Base-by-base conservation (phyloP, 2,888 invertebrate species). In the Camponotus fellah region DNA sequence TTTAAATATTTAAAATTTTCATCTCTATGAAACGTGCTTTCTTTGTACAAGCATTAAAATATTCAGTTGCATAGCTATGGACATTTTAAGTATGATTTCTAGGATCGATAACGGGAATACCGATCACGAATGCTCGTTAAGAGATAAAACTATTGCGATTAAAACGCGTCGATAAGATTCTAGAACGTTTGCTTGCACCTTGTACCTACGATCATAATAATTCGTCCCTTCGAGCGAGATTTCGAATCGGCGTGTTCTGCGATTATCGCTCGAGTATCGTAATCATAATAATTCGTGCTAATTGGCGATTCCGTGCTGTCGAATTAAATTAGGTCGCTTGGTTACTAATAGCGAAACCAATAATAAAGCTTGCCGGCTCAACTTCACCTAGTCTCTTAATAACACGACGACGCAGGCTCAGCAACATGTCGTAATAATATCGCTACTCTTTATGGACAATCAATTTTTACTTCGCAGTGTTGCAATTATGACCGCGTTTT, bases 91-190 rank as follows among this genome's bases (percentile, higher is more conserved):
- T 88, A 74, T 87, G 90, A 90, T 89, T 88, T 83, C 84, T 85
- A 74, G 82, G 74, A 85, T 87, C 87, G 90, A 90, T 90, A 89
- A 85, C 76, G 82, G 80, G 86, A 86, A 90, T 87, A 85, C 84
- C 76, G 86, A 90, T 89, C 85, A 17, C 26, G 83, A 82, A 87
- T 86, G 81, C 84, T 84, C 85, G 84, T 89, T 90, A 88, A 62
- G 10, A 68, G 84, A 90, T 85, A 84, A 85, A 82, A 68, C 76
- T 62, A 79, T 88, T 75, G 75, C 60, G 83, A 69, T 80, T 75
- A 62, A 75, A 46, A 46, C 10, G 32, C 26, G 12, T 58, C 46
- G 58, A 26, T 80, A 72, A 34, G 46, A 71, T 40, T 34, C 26
- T 17, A 17, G 10, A 60, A 17, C 37, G 37, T 60, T 49, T 37